A percentile compares a stretch with the other conserved stretches of the same genome.
These are phyloP conservation scores for Monochamus saltuarius DNA, from an alignment of 1,140 invertebrate genomes.

Conservation along the genomic window DNA sequence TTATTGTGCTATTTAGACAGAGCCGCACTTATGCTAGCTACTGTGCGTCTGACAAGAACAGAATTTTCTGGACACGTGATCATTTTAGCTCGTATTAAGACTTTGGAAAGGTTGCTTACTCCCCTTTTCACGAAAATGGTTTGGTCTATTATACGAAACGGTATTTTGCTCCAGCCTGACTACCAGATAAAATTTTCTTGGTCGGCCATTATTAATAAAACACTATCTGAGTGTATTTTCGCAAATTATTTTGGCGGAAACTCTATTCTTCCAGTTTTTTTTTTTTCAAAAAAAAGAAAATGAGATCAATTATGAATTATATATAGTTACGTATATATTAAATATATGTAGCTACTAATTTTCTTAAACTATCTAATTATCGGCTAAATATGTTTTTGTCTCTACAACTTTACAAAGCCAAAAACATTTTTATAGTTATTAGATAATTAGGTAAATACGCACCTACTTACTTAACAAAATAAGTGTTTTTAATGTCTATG, in stretches of 20 bases:
- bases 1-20: constrained; percentile 18
- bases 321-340: too few relatives aligned
- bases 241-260: not conserved
- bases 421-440: too few relatives aligned
- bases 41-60: constrained; percentile 18
- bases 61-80: constrained; percentile 37
- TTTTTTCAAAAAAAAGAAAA: not conserved
- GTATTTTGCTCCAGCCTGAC: constrained; percentile 42
- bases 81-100: constrained; percentile 42
- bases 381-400: too few relatives aligned
- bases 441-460: too few relatives aligned
- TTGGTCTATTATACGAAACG: constrained; percentile 44
- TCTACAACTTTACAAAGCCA: too few relatives aligned
- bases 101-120: constrained; percentile 43
- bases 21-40: constrained; percentile 21
- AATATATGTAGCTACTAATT: too few relatives aligned
- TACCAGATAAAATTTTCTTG: constrained; percentile 38
- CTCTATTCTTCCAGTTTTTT: not conserved
- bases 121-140: constrained; percentile 49
- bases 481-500: too few relatives aligned
- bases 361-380: too few relatives aligned
- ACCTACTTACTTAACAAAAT: too few relatives aligned
- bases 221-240: not conserved
- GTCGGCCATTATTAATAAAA: constrained; percentile 19
- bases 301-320: too few relatives aligned